Base-by-base conservation (phyloP, 1,140 invertebrate species). In the Periplaneta americana region DNA sequence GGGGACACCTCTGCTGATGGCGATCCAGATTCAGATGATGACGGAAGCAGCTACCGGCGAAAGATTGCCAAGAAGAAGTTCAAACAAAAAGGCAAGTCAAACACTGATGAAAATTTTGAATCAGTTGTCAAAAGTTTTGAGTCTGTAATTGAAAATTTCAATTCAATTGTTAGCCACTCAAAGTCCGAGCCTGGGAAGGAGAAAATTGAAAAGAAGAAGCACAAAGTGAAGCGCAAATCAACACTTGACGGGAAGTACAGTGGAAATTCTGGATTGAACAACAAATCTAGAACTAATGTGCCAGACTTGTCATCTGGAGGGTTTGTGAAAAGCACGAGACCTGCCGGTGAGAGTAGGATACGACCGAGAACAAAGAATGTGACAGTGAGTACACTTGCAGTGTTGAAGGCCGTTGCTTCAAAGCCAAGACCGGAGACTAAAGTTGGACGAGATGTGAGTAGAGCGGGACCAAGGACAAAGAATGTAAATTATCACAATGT, bases 401-500 rank as follows among this genome's bases (percentile, higher is more conserved):
- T 84, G 13, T 48, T 82, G 31, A 82, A 82, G 75, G 82, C 82
- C 13, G 82, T 82, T 22, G 76, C 37, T 48, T 34, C 39, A 37
- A 80, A 80, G 83, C 75, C 31, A 82, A 34, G 77, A 84, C 36
- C 75, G 75, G 82, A 79, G 83, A 82, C 81, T 31, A 86, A 88
- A 0, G 84, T 87, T 8, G 88, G 88, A 33, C 85, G 86, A 0
- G 88, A 88, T 8, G 86, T 88, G 18, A 91, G 90, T 81, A 85
- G 91, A 79, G 91, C 91, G 78, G 85, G 91, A 77, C 91, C 91
- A 13, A 86, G 91, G 66, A 93, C 91, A 0, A 92, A 92, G 84
- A 92, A 93, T 80, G 92, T 93, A 0, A 91, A 89, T 83, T 92
- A 92, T 85, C 91, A 92, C 80, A 87, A 85, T 80, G 82, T 92